Evolutionary conservation across 2,113 vertebrate genomes (phyloP).

Genomic region (Ornithorhynchus anatinus): DNA sequence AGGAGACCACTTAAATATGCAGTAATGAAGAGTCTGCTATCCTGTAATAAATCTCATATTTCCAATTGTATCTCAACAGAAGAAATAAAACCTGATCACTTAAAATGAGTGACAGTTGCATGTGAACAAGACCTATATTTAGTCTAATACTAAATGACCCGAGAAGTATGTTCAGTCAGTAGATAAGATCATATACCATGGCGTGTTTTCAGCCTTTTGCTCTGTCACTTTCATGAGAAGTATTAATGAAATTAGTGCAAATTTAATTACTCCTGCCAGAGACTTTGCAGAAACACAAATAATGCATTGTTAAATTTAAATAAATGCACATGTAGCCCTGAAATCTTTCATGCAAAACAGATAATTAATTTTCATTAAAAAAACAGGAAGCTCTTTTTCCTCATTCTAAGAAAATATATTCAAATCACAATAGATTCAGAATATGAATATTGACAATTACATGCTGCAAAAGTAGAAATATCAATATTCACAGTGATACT

Average conservation of each 20-base stretch:
- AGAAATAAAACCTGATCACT: constrained; percentile 24
- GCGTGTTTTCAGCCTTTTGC: not conserved
- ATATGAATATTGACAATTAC: too few species aligned
- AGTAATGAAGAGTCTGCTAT: constrained; percentile 28
- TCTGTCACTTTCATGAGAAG: not conserved
- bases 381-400: too few species aligned
- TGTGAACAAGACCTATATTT: constrained; percentile 13
- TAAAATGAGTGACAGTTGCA: not conserved
- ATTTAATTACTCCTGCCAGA: not conserved
- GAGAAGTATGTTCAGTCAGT: not conserved
- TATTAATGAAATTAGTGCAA: not conserved
- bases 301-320: too few species aligned
- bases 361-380: too few species aligned
- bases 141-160: constrained; percentile 1
- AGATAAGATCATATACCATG: not conserved
- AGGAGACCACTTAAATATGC: constrained; percentile 25
- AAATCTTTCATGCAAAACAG: too few species aligned
- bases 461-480: too few species aligned
- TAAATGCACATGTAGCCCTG: too few species aligned
- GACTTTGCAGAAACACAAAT: not conserved
- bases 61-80: constrained; percentile 16
- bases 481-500: too few species aligned
- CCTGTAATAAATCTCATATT: constrained; percentile 25
- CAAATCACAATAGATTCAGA: too few species aligned
- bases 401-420: too few species aligned